These are phyloP conservation scores for Anguilla anguilla DNA, from an alignment of 2,797 vertebrate species.

Conservation along the genomic window DNA sequence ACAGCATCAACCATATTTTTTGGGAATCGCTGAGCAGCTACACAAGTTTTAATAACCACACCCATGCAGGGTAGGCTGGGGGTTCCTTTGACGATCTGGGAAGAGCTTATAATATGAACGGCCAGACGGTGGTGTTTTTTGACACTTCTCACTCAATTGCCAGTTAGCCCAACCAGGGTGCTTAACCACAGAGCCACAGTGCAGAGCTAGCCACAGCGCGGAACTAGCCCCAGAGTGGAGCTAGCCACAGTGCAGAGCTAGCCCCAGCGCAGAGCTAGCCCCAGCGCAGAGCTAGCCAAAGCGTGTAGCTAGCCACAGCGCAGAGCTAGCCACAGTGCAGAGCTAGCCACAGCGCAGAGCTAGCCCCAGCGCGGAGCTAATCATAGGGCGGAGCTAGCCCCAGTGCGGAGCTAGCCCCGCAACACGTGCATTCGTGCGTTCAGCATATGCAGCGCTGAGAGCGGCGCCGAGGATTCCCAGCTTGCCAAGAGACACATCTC, in stretches of 20 bases:
- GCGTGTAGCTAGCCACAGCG: too few species aligned
- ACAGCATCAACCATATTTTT: not conserved
- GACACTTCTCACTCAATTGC: not conserved
- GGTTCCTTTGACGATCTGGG: not conserved
- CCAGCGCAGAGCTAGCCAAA: too few species aligned
- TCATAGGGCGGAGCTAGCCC: too few species aligned
- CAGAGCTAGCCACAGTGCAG: not conserved
- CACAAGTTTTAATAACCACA: not conserved
- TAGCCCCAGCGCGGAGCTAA: too few species aligned
- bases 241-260: too few species aligned
- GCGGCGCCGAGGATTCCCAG: not conserved
- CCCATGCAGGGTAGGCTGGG: not conserved
- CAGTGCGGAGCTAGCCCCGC: too few species aligned
- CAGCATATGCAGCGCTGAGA: not conserved
- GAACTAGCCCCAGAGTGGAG: too few species aligned
- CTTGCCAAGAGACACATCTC: not conserved
- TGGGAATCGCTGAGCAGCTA: not conserved
- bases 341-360: too few species aligned
- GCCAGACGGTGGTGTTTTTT: not conserved
- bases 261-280: too few species aligned
- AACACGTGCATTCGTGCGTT: too few species aligned
- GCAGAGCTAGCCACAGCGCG: not conserved
- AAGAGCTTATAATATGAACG: not conserved
- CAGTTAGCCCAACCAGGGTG: not conserved
- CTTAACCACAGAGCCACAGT: not conserved